Conservation (phyloP, 2,113 vertebrate species). For the Chaetodon trifascialis region DNA sequence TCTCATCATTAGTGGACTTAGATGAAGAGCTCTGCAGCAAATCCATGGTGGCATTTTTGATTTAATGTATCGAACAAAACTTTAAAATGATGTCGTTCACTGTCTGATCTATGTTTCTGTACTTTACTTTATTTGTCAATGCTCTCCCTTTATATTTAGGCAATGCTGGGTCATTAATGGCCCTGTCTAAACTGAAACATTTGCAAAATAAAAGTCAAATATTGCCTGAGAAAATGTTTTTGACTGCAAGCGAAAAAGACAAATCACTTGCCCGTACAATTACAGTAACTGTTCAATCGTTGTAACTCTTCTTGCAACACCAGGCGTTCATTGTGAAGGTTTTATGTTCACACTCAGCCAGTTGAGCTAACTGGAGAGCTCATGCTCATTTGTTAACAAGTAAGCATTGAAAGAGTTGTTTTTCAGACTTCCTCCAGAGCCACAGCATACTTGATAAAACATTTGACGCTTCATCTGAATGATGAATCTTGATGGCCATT, state of each 20-base stretch:
- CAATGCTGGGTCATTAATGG: not conserved
- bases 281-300: not conserved
- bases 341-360: not conserved
- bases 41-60: not conserved
- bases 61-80: not conserved
- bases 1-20: slow-evolving; percentile 36
- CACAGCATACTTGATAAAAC: not conserved
- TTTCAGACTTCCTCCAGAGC: not conserved
- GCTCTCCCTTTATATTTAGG: not conserved
- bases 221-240: not conserved
- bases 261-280: not conserved
- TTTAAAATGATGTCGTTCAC: not conserved
- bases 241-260: not conserved
- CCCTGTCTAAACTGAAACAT: not conserved
- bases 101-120: not conserved
- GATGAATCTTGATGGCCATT: not conserved
- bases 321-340: not conserved
- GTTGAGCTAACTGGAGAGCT: not conserved
- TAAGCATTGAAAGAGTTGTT: not conserved
- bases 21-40: not conserved
- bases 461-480: not conserved
- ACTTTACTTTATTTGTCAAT: not conserved
- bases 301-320: not conserved
- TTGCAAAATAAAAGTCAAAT: not conserved
- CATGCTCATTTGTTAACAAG: not conserved